Conservation (phyloP, 1,140 invertebrate genomes). For the Copidosoma floridanum region DNA sequence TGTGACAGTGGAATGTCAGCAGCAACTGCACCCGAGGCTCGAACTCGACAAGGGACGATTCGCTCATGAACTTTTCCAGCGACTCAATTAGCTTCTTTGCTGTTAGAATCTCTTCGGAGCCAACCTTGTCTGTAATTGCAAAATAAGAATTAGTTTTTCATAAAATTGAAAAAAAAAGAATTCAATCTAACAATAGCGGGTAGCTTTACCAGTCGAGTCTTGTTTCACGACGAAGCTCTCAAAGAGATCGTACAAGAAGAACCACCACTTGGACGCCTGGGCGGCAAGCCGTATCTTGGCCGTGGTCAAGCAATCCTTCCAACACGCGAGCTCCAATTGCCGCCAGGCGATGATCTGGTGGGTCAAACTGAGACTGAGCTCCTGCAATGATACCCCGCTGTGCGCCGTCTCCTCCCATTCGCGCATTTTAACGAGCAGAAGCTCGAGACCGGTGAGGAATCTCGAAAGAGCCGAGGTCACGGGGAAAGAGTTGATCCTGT, state of each 20-base stretch:
- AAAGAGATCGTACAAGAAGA: slow-evolving; percentile 76
- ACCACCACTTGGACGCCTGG: slow-evolving; percentile 83
- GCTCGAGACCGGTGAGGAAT: slow-evolving; percentile 87
- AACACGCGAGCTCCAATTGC: slow-evolving; percentile 83
- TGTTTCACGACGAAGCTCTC: slow-evolving; percentile 50
- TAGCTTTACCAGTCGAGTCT: slow-evolving; percentile 17
- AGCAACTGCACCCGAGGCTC: slow-evolving; percentile 76
- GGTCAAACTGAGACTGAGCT: slow-evolving; percentile 69
- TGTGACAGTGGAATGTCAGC: slow-evolving; percentile 74
- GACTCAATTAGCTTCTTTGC: slow-evolving; percentile 50
- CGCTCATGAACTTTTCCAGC: slow-evolving; percentile 82
- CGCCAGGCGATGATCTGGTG: slow-evolving; percentile 88
- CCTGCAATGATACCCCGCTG: slow-evolving; percentile 76
- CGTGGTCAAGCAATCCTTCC: slow-evolving; percentile 76
- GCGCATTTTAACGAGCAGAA: slow-evolving; percentile 78
- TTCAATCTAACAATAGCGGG: too few species aligned
- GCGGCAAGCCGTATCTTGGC: slow-evolving; percentile 63
- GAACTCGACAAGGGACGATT: slow-evolving; percentile 81
- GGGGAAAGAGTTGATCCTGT: slow-evolving; percentile 76
- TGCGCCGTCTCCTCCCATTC: slow-evolving; percentile 93
- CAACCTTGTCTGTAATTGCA: slow-evolving; percentile 27
- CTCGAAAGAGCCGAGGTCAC: slow-evolving; percentile 80
- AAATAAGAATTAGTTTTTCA: background rate
- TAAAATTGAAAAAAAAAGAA: background rate
- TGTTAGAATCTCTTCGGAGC: slow-evolving; percentile 10